These are phyloP conservation scores for Pachycephus smyrnensis DNA, from an alignment of 2,888 invertebrate species.

Conservation along the genomic window DNA sequence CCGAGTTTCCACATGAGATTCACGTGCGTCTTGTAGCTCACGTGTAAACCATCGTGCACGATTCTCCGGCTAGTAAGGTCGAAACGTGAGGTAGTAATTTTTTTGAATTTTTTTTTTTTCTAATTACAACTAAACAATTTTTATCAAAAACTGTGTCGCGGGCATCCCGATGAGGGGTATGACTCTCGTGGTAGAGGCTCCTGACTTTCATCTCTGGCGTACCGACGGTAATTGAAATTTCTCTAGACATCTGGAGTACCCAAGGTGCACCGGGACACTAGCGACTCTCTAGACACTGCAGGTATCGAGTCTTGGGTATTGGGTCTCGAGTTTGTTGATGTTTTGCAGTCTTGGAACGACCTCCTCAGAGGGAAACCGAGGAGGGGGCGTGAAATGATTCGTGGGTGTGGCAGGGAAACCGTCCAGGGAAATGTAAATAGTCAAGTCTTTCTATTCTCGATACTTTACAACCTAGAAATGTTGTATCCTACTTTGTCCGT, in stretches of 20 bases:
- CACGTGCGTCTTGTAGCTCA: background rate
- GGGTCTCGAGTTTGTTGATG: background rate
- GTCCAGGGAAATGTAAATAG: background rate
- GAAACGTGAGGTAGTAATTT: background rate
- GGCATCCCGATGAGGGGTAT: background rate
- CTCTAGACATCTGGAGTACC: background rate
- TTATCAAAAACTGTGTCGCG: background rate
- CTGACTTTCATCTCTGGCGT: too few species aligned
- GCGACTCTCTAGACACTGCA: background rate
- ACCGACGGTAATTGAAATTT: background rate
- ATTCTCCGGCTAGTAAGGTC: background rate
- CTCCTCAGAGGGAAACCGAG: too few species aligned
- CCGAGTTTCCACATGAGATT: background rate
- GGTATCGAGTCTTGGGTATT: background rate
- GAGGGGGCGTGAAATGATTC: background rate
- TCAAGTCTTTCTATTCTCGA: background rate
- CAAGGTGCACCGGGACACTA: background rate
- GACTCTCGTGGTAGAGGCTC: background rate
- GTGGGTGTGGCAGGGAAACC: background rate
- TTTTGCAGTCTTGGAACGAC: background rate
- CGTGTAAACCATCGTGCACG: background rate
- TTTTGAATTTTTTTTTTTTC: background rate
- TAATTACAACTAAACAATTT: background rate
- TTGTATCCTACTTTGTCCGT: background rate
- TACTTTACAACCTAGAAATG: background rate